These are phyloP conservation scores for Halocynthia aurantium DNA, from an alignment of 23 tunicate species.

Conservation along the genomic window DNA sequence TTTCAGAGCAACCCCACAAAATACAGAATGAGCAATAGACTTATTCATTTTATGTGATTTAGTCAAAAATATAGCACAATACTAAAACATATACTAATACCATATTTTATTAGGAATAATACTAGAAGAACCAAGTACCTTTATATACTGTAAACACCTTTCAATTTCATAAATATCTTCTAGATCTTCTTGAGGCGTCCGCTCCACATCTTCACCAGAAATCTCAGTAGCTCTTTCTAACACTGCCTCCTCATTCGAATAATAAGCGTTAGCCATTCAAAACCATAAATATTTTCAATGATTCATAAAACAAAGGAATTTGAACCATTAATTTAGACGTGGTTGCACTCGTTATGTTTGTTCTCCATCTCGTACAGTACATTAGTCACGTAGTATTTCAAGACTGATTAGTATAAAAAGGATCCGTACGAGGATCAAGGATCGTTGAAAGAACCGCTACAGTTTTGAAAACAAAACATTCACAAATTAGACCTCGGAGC, in stretches of 20 bases:
- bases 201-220: background rate
- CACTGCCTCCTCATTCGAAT: constrained; percentile 19
- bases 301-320: too few species aligned
- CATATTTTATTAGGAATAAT: background rate
- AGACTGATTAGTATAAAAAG: too few species aligned
- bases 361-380: too few species aligned
- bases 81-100: background rate
- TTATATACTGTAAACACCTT: constrained; percentile 25
- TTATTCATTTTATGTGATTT: background rate
- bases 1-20: too few species aligned
- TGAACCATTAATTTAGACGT: too few species aligned
- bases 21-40: background rate
- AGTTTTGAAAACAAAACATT: too few species aligned
- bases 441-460: too few species aligned
- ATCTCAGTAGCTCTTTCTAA: background rate
- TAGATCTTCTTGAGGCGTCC: background rate
- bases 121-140: constrained; percentile 7
- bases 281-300: too few species aligned
- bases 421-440: too few species aligned
- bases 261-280: constrained; percentile 1
- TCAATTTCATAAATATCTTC: constrained; percentile 29
- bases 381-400: too few species aligned
- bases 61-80: background rate
- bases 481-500: too few species aligned
- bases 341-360: too few species aligned